Evolutionary conservation across 2,797 vertebrate species (phyloP), one percentile per base, ranked within the genome.

Genomic region (Botia kubotai): DNA sequence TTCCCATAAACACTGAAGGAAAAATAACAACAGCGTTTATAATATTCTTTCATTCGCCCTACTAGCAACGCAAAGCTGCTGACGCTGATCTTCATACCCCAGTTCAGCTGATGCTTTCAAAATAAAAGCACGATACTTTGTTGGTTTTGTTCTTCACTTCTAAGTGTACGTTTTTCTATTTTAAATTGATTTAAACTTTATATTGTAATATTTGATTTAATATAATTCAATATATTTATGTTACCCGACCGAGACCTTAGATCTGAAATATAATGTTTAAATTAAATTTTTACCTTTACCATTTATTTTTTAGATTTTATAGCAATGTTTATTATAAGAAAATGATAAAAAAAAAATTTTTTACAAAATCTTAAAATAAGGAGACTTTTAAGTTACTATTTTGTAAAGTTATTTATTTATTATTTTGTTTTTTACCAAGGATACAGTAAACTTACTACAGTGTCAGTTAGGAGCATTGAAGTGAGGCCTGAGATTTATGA

Each of bases 61-160:
- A 6, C 4, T 53, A 73, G 6, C 16, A 12, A 16, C 60, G 21
- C 11, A 17, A 80, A 66, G 71, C 63, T 21, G 19, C 33, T 29
- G 13, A 65, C 58, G 10, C 5, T 17, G 26, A 43, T 14, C 6
- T 4, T 4, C 2, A 23, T 2, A 17, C 0, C 0, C 5, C 1
- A 14, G 17, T 16, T 60, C 36, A 14, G 12, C 4, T 4, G 6
- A 2, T 7, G 3, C 14, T 66, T 73, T 80, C 71, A 80, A 68
- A 80, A 68, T 80, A 80, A 80, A 68, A 80, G 79, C 14, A 6
- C 6, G 3, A 12, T 19, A 8, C 10, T 36, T 17, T 16, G 17
- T 66, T 5, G 33, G n/a, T n/a, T 39, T 65, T 65, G 2, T n/a
- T 43, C 10, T n/a, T 17, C 14, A 14, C 13, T 29, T 13, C 5